Evolutionary conservation across 2,113 vertebrate species (phyloP), one percentile per base, ranked within the genome.

Genomic region (Jaculus jaculus): DNA sequence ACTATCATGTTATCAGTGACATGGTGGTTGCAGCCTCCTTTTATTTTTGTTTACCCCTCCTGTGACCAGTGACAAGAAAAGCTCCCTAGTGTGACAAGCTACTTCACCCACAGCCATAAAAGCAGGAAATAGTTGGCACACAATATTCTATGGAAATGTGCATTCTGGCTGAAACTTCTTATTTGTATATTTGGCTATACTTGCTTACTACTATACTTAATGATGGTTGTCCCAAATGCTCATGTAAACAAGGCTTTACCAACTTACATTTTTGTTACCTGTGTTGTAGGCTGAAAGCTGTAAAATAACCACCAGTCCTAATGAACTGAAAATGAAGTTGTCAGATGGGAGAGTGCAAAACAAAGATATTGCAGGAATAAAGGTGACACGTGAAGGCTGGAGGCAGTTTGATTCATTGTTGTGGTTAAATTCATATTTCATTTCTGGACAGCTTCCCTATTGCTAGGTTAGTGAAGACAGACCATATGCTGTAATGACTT

Each of bases 351-450:
- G 4, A 24, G 83, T 54, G 2, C 21, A 94, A 84, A 89, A 86
- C 58, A 91, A 0, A 78, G 87, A 51, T 92, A 78, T 71, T 94
- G 82, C 12, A 80, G 47, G 42, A 97, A 96, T 18, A 81, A 96
- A 94, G 30, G 47, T 20, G 68, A 71, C 68, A 96, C 24, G 51
- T 71, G 77, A 93, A 0, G 2, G 66, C 37, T 95, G 79, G 73
- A 91, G 1, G 3, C 74, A 63, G 69, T 96, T 96, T 97, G 96
- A 97, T 96, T 97, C 85, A 97, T 66, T 28, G 79, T 77, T 89
- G 39, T 16, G 7, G 83, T 82, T 94, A 96, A 96, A 93, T 95
- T 92, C 93, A 94, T 94, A 94, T 95, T 95, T 98, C 72, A 97
- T 96, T 90, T 93, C 77, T 32, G 2, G 85, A 89, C 81, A 97